phyloP scores from a whole-genome alignment of 1,140 invertebrate genomes.

The Neomicropteryx cornuta region DNA sequence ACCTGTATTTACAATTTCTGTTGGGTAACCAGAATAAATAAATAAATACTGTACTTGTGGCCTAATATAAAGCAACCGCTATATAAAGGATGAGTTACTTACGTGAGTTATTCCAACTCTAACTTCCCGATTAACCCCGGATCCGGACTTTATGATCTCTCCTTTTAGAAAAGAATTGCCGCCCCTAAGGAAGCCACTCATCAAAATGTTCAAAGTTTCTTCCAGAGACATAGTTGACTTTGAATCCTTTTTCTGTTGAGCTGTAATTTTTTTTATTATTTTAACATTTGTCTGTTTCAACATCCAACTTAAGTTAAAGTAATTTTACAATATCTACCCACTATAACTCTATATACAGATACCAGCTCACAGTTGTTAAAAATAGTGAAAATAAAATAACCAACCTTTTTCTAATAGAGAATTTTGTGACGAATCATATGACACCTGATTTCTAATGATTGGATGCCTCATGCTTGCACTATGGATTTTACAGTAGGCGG shows the following conservation, averaged over 20 bases:
- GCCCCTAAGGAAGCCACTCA: constrained; percentile 90
- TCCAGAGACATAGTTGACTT: constrained; percentile 60
- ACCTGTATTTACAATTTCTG: no score
- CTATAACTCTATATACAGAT: not conserved
- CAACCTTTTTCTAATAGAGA: no score
- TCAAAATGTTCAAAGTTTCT: constrained; percentile 82
- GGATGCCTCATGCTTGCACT: no score
- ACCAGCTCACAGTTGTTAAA: no score
- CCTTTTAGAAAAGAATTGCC: constrained; percentile 93
- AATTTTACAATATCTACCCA: no score
- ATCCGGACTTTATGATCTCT: constrained; percentile 93
- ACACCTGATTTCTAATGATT: no score
- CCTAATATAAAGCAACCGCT: no score
- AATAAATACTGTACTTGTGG: no score
- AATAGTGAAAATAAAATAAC: no score
- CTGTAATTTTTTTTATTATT: constrained; percentile 27
- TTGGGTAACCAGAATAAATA: no score
- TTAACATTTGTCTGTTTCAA: not conserved
- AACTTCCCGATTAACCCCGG: constrained; percentile 87
- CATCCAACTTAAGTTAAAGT: constrained; percentile 1
- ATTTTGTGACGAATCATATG: no score
- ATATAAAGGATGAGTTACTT: constrained; percentile 29
- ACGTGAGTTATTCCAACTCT: constrained; percentile 90
- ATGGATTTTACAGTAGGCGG: no score
- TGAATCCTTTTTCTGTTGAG: constrained; percentile 37